Evolutionary conservation across 2,113 vertebrate genomes (phyloP).

Genomic region (Cichladusa arquata): DNA sequence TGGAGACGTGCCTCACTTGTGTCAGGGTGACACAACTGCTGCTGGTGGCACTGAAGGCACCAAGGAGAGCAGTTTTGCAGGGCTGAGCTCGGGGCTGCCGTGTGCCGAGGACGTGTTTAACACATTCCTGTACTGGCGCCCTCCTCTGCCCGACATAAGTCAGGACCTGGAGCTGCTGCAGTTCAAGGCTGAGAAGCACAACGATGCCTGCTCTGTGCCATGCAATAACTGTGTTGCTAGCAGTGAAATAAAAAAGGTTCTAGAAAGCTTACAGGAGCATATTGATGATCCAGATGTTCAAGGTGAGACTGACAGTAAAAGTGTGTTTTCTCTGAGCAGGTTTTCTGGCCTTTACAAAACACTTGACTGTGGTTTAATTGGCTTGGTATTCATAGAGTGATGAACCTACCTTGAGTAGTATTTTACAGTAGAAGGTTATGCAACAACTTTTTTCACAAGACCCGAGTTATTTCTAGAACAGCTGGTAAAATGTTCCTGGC

Average conservation of each 20-base stretch:
- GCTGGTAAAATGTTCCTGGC: neutral
- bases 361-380: neutral
- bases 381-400: neutral
- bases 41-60: neutral
- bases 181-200: conserved; percentile 43
- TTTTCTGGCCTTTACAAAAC: neutral
- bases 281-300: conserved; percentile 85
- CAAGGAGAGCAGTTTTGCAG: neutral
- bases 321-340: neutral
- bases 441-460: neutral
- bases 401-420: neutral
- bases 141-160: conserved; percentile 86
- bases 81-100: neutral
- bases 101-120: conserved; percentile 74
- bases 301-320: conserved; percentile 69
- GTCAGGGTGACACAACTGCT: neutral
- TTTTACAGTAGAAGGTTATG: neutral
- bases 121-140: conserved; percentile 85
- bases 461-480: neutral
- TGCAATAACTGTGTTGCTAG: conserved; percentile 75
- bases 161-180: conserved; percentile 82
- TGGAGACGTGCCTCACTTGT: neutral
- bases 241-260: conserved; percentile 84
- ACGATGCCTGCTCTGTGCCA: neutral
- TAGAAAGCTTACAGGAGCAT: conserved; percentile 85